Percentiles rank a stretch among this genome's conserved stretches.
phyloP scores from a whole-genome alignment of 2,888 invertebrate genomes.

The Meandrusa payeni region DNA sequence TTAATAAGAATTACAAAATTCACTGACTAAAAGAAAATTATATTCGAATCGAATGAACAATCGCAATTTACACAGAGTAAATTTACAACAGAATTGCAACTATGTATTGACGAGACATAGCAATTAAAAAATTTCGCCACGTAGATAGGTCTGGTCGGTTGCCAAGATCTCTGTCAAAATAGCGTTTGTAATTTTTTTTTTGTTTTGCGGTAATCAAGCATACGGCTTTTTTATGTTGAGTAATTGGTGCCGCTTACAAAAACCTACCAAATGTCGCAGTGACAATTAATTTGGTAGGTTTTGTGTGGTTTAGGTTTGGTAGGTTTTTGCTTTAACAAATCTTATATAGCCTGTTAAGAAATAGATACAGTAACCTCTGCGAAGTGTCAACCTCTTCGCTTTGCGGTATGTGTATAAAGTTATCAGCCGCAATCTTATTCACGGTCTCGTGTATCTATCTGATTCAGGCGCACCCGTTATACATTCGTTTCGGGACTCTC shows the following conservation, averaged over 20 bases:
- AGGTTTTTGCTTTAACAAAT: no score
- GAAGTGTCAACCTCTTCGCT: constrained; percentile 4
- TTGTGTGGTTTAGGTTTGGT: no score
- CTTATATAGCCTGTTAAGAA: no score
- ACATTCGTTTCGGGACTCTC: constrained; percentile 41
- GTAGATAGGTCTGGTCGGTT: neutral
- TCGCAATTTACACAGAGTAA: constrained; percentile 10
- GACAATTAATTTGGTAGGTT: neutral
- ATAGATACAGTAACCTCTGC: neutral
- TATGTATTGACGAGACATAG: neutral
- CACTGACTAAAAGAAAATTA: no score
- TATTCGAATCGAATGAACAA: no score
- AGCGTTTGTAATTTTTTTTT: no score
- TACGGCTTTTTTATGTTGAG: no score
- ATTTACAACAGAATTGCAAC: no score
- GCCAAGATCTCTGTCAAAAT: neutral
- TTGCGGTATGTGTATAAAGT: constrained; percentile 1
- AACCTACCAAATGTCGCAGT: no score
- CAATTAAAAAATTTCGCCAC: neutral
- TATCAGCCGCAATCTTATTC: constrained; percentile 31
- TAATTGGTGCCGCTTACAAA: no score
- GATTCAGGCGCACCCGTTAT: constrained; percentile 37
- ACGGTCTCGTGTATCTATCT: constrained; percentile 26
- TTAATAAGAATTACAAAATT: no score
- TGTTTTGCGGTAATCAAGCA: no score